Evolutionary conservation across 2,113 vertebrate species (phyloP).

Genomic region (Forbesichthys papilliferus): DNA sequence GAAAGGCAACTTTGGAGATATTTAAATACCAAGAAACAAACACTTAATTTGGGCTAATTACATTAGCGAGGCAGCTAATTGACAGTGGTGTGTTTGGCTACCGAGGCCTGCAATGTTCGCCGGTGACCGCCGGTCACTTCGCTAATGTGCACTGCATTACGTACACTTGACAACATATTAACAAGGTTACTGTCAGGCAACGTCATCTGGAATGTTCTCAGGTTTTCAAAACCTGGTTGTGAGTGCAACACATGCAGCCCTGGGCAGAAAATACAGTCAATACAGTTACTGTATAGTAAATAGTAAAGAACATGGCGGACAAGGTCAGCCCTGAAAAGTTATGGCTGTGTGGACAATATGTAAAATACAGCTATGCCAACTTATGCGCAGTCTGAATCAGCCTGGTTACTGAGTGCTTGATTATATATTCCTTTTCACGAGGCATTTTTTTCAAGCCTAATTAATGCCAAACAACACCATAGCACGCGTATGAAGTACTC

Average conservation of each 20-base stretch:
- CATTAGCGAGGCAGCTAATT: slow-evolving; percentile 70
- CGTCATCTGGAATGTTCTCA: slow-evolving; percentile 51
- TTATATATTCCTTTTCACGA: slow-evolving; percentile 52
- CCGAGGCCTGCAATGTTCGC: slow-evolving; percentile 54
- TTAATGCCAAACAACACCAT: slow-evolving; percentile 61
- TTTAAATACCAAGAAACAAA: slow-evolving; percentile 81
- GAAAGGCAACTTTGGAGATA: slow-evolving; percentile 78
- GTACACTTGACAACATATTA: slow-evolving; percentile 61
- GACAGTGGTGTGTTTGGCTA: slow-evolving; percentile 64
- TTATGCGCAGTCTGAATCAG: not conserved
- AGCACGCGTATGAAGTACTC: slow-evolving; percentile 47
- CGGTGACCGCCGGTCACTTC: slow-evolving; percentile 59
- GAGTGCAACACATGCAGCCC: slow-evolving; percentile 27
- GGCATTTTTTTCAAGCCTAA: slow-evolving; percentile 56
- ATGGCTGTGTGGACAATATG: not conserved
- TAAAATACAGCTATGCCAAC: not conserved
- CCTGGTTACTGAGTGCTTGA: slow-evolving; percentile 9
- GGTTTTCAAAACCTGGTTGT: slow-evolving; percentile 3
- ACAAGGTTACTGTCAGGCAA: slow-evolving; percentile 43
- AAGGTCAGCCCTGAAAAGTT: slow-evolving; percentile 31
- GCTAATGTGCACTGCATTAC: slow-evolving; percentile 49
- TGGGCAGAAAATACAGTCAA: slow-evolving; percentile 7
- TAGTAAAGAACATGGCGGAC: slow-evolving; percentile 14
- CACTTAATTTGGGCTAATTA: slow-evolving; percentile 75
- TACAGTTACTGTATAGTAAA: slow-evolving; percentile 14